Conservation (phyloP, 1,140 invertebrate genomes). For the Brachionus asplanchnoidis region DNA sequence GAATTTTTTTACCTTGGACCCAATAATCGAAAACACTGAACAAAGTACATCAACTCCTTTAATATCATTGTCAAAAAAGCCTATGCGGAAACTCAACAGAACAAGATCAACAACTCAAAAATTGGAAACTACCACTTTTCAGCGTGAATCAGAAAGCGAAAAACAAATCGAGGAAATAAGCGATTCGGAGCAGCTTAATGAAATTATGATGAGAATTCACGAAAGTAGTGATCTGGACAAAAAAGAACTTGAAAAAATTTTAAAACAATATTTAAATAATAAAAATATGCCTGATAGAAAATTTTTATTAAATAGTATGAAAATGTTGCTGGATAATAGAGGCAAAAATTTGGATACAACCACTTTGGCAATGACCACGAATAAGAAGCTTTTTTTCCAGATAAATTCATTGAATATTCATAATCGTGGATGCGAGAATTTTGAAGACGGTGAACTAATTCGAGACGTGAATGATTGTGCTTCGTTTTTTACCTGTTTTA, state of each 20-base stretch:
- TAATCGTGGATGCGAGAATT: neutral
- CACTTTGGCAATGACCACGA: neutral
- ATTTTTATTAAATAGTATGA: neutral
- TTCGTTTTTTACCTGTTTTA: conserved; percentile 36
- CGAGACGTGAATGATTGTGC: conserved; percentile 25
- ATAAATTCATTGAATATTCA: neutral
- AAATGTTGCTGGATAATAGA: neutral
- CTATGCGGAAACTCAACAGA: neutral
- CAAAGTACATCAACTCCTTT: neutral
- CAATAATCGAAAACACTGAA: neutral
- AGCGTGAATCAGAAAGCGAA: neutral
- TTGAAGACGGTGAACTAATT: conserved; percentile 31
- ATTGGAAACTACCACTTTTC: neutral
- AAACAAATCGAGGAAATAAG: neutral
- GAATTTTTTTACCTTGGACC: neutral
- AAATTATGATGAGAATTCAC: conserved; percentile 19
- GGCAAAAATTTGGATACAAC: neutral
- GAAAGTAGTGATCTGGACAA: neutral
- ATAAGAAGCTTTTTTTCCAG: neutral
- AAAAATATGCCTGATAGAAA: neutral
- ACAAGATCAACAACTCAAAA: neutral
- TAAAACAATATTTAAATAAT: conserved; percentile 20
- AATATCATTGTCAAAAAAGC: neutral
- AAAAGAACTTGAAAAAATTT: neutral
- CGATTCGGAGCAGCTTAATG: neutral